phyloP scores from a whole-genome alignment of 92 coral and sea anemone genomes.

The Porites divaricata region DNA sequence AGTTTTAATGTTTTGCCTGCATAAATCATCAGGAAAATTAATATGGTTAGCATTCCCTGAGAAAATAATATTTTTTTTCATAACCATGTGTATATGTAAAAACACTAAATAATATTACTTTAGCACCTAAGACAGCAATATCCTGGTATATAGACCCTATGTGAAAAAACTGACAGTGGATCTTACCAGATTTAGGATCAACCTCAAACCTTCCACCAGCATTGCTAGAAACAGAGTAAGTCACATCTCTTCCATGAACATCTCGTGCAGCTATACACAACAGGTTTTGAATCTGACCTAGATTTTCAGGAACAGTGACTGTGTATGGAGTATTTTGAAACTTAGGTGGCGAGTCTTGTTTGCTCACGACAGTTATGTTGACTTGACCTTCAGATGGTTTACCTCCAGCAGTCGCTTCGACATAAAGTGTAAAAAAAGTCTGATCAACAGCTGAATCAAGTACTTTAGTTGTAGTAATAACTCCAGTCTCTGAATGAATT shows the following conservation, averaged over 20 bases:
- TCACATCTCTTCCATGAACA: constrained; percentile 52
- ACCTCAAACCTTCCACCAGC: constrained; percentile 60
- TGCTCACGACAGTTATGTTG: constrained; percentile 73
- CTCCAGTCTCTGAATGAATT: constrained; percentile 70
- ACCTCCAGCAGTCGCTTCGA: constrained; percentile 45
- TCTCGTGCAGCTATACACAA: constrained; percentile 85
- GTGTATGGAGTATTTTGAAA: constrained; percentile 61
- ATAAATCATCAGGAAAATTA: too few relatives aligned
- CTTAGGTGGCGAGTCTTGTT: constrained; percentile 74
- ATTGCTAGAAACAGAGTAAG: constrained; percentile 64
- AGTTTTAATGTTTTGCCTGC: too few relatives aligned
- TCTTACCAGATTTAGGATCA: constrained; percentile 70
- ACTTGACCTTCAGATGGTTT: constrained; percentile 65
- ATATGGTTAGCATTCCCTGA: too few relatives aligned
- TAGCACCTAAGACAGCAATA: too few relatives aligned
- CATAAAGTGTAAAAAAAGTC: constrained; percentile 56
- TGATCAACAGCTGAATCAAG: constrained; percentile 61
- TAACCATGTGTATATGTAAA: too few relatives aligned
- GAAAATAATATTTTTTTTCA: too few relatives aligned
- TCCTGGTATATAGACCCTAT: too few relatives aligned
- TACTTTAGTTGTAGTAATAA: constrained; percentile 54
- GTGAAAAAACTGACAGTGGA: not conserved
- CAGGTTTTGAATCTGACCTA: constrained; percentile 63
- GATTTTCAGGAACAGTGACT: constrained; percentile 76
- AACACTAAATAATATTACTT: too few relatives aligned